Conservation (phyloP, 2,113 vertebrate species). For the Otocyon megalotis region DNA sequence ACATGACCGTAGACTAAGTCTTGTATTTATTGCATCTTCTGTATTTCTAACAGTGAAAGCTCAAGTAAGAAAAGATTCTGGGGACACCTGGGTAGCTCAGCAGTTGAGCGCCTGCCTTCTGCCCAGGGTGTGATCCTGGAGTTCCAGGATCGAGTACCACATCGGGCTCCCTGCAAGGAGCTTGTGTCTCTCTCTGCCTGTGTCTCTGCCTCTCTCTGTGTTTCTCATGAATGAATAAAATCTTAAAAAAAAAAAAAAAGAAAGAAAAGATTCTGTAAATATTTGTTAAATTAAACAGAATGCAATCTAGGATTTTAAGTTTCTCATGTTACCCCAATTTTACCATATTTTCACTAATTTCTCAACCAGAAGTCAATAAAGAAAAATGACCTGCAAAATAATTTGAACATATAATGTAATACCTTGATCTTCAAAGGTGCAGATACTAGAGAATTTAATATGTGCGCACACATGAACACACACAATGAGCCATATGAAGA, state of each 20-base stretch:
- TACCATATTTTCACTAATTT: background rate
- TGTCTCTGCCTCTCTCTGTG: too few relatives aligned
- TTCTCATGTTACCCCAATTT: background rate
- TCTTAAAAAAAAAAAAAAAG: too few relatives aligned
- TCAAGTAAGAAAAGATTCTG: too few relatives aligned
- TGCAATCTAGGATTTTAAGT: background rate
- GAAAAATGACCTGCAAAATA: background rate
- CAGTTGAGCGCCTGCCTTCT: too few relatives aligned
- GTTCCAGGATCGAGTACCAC: too few relatives aligned
- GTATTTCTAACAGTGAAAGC: background rate
- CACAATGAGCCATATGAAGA: background rate
- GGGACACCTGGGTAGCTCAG: too few relatives aligned
- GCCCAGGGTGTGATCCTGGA: too few relatives aligned
- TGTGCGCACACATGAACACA: background rate
- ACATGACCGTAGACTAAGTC: background rate
- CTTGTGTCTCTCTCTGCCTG: too few relatives aligned
- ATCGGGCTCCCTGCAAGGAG: too few relatives aligned
- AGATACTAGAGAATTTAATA: background rate
- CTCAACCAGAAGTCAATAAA: background rate
- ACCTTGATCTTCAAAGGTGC: background rate
- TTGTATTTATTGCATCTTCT: background rate
- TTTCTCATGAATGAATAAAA: too few relatives aligned
- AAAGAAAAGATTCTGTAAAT: background rate
- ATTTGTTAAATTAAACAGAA: background rate
- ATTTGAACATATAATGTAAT: background rate